These are phyloP conservation scores for Plodia interpunctella DNA, from an alignment of 1,140 invertebrate species.

Conservation along the genomic window DNA sequence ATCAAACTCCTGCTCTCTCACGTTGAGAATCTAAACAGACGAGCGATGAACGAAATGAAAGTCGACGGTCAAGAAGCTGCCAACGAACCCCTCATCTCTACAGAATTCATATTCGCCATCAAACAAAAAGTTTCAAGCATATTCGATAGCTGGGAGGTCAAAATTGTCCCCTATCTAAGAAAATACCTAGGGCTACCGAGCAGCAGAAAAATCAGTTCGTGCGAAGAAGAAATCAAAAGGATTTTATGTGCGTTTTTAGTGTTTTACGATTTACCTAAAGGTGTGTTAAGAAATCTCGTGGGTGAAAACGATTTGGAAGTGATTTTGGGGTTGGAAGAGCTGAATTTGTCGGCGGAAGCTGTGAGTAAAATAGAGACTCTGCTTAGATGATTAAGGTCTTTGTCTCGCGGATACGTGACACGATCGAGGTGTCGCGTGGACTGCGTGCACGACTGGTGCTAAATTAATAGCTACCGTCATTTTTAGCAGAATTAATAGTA, in stretches of 20 bases:
- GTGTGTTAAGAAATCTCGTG: slow-evolving; percentile 50
- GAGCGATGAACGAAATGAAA: slow-evolving; percentile 35
- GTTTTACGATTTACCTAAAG: slow-evolving; percentile 79
- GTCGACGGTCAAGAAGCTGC: slow-evolving; percentile 38
- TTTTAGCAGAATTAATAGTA: no score
- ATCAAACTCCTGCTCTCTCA: slow-evolving; percentile 79
- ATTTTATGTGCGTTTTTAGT: slow-evolving; percentile 78
- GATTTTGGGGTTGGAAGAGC: slow-evolving; percentile 46
- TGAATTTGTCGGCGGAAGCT: slow-evolving; percentile 48
- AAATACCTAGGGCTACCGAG: slow-evolving; percentile 67
- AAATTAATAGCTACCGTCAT: background rate
- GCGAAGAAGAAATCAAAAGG: slow-evolving; percentile 45
- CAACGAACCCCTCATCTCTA: slow-evolving; percentile 57
- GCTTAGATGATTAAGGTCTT: slow-evolving; percentile 52
- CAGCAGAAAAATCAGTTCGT: slow-evolving; percentile 34
- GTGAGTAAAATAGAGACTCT: slow-evolving; percentile 50
- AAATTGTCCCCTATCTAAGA: slow-evolving; percentile 66
- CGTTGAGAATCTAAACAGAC: slow-evolving; percentile 52
- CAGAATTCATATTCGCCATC: slow-evolving; percentile 71
- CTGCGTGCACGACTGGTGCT: slow-evolving; percentile 47
- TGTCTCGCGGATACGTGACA: slow-evolving; percentile 34
- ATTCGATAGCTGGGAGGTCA: slow-evolving; percentile 78
- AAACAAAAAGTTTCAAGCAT: slow-evolving; percentile 77
- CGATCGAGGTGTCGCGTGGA: slow-evolving; percentile 34
- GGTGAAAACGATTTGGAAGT: slow-evolving; percentile 47